Evolutionary conservation across 2,888 invertebrate genomes (phyloP).

Genomic region (Escarpia spicata): DNA sequence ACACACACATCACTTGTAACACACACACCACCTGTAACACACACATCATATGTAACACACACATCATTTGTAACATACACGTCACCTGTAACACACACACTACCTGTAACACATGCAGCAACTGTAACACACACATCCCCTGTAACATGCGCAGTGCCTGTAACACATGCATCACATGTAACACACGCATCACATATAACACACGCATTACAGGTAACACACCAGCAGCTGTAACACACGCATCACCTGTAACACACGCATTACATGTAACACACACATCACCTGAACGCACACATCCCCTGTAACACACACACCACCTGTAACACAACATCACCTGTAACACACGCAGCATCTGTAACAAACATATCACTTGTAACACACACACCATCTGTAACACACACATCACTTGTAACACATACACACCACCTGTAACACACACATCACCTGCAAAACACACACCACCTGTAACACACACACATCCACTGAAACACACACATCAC

Average conservation of each 20-base stretch:
- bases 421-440: too few species aligned
- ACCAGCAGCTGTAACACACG: not conserved
- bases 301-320: not conserved
- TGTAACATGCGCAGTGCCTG: too few species aligned
- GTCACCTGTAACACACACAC: not conserved
- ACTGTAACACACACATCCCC: not conserved
- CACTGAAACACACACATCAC: not conserved
- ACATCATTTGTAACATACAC: not conserved
- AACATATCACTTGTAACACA: conserved; percentile 74
- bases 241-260: not conserved
- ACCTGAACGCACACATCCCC: conserved; percentile 70
- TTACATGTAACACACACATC: conserved; percentile 65
- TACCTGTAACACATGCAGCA: not conserved
- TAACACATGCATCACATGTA: too few species aligned
- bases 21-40: not conserved
- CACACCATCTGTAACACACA: not conserved
- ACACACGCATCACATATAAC: conserved; percentile 76
- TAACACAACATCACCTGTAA: not conserved
- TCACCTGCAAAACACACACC: conserved; percentile 66
- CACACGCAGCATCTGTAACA: not conserved
- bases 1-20: not conserved
- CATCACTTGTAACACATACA: not conserved
- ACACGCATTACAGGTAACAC: not conserved
- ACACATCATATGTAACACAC: not conserved
- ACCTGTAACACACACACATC: conserved; percentile 72